phyloP scores from a whole-genome alignment of 2,888 invertebrate species.

The Drosophila aldrichi region DNA sequence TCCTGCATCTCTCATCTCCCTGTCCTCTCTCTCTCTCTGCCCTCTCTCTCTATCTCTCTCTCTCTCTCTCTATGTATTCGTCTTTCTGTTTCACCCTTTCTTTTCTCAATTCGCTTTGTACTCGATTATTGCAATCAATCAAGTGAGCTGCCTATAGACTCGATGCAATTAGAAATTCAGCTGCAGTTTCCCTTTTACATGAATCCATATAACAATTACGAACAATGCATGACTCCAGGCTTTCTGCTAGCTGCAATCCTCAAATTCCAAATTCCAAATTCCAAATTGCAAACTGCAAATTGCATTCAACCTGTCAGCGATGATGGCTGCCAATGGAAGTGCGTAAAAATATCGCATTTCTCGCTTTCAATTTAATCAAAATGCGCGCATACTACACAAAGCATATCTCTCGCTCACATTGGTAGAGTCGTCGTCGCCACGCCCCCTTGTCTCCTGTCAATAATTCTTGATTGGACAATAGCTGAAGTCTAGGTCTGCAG shows the following conservation, averaged over 20 bases:
- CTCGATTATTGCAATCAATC: conserved; percentile 1
- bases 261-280: background rate
- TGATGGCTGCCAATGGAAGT: background rate
- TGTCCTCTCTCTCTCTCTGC: background rate
- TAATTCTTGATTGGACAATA: conserved; percentile 6
- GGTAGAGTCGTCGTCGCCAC: background rate
- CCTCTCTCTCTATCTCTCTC: background rate
- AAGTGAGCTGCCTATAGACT: background rate
- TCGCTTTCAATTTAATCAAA: conserved; percentile 1
- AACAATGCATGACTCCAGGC: background rate
- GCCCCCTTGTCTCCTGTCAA: background rate
- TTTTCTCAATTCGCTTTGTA: no score
- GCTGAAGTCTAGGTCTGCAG: conserved; percentile 5
- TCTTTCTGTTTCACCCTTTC: no score
- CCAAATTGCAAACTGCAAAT: background rate
- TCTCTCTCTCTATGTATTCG: background rate
- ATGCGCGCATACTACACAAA: background rate
- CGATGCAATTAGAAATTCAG: background rate
- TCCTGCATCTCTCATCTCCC: background rate
- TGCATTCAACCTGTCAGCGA: conserved; percentile 3
- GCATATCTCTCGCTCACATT: background rate
- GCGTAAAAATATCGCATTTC: conserved; percentile 1
- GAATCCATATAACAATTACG: conserved; percentile 1
- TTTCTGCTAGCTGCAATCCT: background rate
- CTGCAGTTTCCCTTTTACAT: background rate